Percentiles rank a stretch among this genome's conserved stretches.
These are phyloP conservation scores for Chaetops frenatus DNA, from an alignment of 2,113 vertebrate species.

Conservation along the genomic window DNA sequence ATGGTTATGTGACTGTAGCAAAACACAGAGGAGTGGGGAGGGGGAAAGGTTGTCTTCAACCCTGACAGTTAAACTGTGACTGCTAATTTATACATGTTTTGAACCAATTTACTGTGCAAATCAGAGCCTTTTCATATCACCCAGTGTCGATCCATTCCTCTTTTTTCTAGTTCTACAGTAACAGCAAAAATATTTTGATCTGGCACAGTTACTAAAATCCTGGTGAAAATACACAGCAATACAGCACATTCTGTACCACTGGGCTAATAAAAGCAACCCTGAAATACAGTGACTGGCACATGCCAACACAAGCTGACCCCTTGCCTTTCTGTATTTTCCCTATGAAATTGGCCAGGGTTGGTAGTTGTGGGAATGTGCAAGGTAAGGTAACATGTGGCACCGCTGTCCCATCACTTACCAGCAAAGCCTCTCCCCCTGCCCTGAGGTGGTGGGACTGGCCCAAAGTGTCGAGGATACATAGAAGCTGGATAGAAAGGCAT, in stretches of 20 bases:
- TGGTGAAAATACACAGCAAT: neutral
- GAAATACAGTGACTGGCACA: neutral
- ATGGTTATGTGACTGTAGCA: neutral
- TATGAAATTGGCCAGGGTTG: neutral
- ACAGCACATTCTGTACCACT: neutral
- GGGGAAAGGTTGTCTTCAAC: neutral
- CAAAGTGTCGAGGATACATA: constrained; percentile 84
- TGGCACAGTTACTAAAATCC: neutral
- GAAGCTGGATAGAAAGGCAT: constrained; percentile 89
- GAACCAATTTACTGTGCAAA: neutral
- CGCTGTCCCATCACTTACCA: constrained; percentile 66
- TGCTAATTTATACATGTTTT: neutral
- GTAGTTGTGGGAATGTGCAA: neutral
- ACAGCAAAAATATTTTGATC: neutral
- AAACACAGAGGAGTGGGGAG: neutral
- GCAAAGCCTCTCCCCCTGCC: constrained; percentile 83
- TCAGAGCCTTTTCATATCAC: neutral
- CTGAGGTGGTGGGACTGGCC: constrained; percentile 82
- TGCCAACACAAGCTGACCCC: neutral
- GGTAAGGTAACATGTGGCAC: neutral
- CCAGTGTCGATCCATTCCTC: neutral
- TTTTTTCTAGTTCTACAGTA: neutral
- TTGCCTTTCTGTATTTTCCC: neutral
- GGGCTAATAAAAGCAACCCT: neutral
- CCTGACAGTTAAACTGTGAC: neutral